Evolutionary conservation across 2,113 vertebrate genomes (phyloP), one percentile per base, ranked within the genome.

Genomic region (Heterotis niloticus): DNA sequence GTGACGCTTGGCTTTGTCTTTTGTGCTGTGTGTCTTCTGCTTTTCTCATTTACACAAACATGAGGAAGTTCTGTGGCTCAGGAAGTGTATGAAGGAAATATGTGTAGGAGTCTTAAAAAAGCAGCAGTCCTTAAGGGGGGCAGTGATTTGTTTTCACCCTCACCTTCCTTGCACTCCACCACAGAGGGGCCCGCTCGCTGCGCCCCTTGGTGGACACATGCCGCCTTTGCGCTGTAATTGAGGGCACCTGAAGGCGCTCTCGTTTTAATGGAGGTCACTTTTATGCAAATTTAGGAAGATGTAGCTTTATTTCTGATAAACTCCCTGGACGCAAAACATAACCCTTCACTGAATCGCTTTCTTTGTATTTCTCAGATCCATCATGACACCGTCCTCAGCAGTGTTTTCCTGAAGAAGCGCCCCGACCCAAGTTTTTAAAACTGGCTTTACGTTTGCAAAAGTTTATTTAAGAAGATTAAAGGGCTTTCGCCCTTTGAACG

Each of bases 141-240:
- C 34, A 4, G 34, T 44, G 34, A 44, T 7, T 2, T 44, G 34
- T 44, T 44, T 7, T 4, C 34, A 2, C 7, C 34, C 34, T 44
- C 34, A n/a, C n/a, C n/a, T n/a, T n/a, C n/a, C n/a, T n/a, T n/a
- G n/a, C n/a, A n/a, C n/a, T n/a, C n/a, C n/a, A n/a, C n/a, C n/a
- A n/a, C n/a, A n/a, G n/a, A n/a, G n/a, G n/a, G n/a, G n/a, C n/a
- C n/a, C 7, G 34, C 34, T 44, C 3, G 7, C 34, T 44, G 34
- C 34, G 80, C 67, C 82, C 84, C 78, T 83, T 86, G 54, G 78
- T 84, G 84, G 83, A 75, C 11, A 17, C 64, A 51, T 17, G 20
- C 57, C 59, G 62, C 73, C 51, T 5, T 69, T 69, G 18, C 74
- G 0, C 29, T 75, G 20, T 78, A 81, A 80, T 78, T 71, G 34